phyloP scores from a whole-genome alignment of 1,140 invertebrate species.

The Varroa destructor region DNA sequence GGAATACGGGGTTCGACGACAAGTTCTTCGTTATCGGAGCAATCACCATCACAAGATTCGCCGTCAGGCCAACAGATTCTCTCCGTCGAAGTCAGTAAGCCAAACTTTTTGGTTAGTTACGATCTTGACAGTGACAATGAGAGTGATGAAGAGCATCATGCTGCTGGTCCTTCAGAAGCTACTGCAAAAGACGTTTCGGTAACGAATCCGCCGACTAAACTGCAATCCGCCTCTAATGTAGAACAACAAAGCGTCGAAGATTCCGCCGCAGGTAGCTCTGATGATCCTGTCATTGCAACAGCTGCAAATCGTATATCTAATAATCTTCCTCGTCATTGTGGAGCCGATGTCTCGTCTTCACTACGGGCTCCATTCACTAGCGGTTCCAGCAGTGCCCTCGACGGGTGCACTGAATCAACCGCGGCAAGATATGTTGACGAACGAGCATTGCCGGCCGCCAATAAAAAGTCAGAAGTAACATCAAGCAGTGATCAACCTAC shows the following conservation, averaged over 20 bases:
- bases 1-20: not conserved
- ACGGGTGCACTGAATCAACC: too few species aligned
- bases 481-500: constrained; percentile 22
- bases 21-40: not conserved
- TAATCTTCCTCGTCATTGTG: too few species aligned
- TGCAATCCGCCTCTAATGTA: too few species aligned
- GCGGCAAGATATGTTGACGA: too few species aligned
- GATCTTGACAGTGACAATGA: constrained; percentile 17
- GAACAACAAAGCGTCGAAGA: too few species aligned
- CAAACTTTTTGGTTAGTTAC: constrained; percentile 16
- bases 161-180: not conserved
- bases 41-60: not conserved
- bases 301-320: too few species aligned
- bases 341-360: too few species aligned
- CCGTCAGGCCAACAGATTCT: not conserved
- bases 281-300: too few species aligned
- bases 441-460: too few species aligned
- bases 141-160: not conserved
- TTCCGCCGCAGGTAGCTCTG: too few species aligned
- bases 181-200: not conserved
- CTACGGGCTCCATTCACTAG: too few species aligned
- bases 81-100: not conserved
- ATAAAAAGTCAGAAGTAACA: constrained; percentile 21
- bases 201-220: not conserved
- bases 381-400: too few species aligned